Base-by-base conservation (phyloP, 2,113 vertebrate species). In the Xenopus laevis region DNA sequence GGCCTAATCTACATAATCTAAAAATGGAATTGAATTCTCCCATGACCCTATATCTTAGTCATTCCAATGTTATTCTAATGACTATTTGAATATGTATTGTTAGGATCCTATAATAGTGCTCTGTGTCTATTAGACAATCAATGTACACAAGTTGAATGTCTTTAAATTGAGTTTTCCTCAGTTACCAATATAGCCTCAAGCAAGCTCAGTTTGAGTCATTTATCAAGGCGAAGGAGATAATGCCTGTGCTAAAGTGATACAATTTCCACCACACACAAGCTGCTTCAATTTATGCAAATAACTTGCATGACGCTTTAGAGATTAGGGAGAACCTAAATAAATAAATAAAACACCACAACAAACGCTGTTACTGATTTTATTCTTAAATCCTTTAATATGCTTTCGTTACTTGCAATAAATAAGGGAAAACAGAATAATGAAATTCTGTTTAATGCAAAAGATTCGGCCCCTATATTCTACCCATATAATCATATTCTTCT, bases 121-220 rank as follows among this genome's bases (percentile, higher is more conserved):
- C 23, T 45, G 46, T 45, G 45, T 70, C 47, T 57, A 57, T 64
- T 69, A 69, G 58, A 44, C 65, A 76, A 65, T 68, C 58, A 40
- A 40, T 40, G 23, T 50, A 76, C 40, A 44, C 46, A 62, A 33
- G 27, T 46, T 13, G 65, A 75, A 62, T 55, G 53, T 61, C 55
- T 76, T 61, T 69, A 76, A 76, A 76, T 76, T 75, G 66, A 64
- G 50, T 64, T 77, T 70, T 77, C 60, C 64, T 77, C 74, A 64
- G 66, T 77, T 70, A 74, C 30, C 67, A 77, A 64, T 67, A 77
- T 69, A 46, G 67, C 74, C 74, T 64, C 67, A 70, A 70, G 66
- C 66, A 45, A 77, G 33, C 59, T 64, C 74, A 57, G 50, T 70
- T 53, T 67, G 33, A 77, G 60, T 70, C 60, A 70, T 77, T 64